These are phyloP conservation scores for Orestias chungarensis DNA, from an alignment of 2,797 vertebrate species.

Conservation along the genomic window DNA sequence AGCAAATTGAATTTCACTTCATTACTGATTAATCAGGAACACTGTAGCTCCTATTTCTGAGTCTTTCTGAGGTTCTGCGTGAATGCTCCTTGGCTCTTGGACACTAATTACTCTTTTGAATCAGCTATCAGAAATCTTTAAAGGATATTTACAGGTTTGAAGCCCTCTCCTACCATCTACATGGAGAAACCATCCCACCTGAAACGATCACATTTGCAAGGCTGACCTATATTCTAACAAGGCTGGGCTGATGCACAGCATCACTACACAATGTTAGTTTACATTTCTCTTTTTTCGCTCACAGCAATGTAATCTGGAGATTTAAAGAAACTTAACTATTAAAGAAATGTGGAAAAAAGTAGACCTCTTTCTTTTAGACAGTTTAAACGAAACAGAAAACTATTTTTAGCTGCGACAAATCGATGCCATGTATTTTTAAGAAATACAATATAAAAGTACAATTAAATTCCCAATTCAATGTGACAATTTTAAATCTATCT, in stretches of 20 bases:
- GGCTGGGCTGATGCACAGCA: background rate
- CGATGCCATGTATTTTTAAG: too few species aligned
- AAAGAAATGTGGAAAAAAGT: background rate
- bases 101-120: too few species aligned
- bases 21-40: too few species aligned
- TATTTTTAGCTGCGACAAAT: background rate
- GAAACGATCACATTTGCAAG: too few species aligned
- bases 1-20: too few species aligned
- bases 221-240: background rate
- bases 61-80: too few species aligned
- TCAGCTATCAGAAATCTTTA: too few species aligned
- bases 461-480: background rate
- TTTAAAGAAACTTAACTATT: background rate
- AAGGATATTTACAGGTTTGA: too few species aligned
- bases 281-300: background rate
- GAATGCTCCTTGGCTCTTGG: too few species aligned
- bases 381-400: background rate
- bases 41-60: too few species aligned
- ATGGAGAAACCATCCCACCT: too few species aligned
- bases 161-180: too few species aligned
- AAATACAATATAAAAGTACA: background rate
- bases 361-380: background rate
- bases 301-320: background rate
- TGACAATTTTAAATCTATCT: background rate
- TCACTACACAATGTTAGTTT: background rate